Conservation (phyloP, 2,797 vertebrate species). For the Nyctibius grandis region DNA sequence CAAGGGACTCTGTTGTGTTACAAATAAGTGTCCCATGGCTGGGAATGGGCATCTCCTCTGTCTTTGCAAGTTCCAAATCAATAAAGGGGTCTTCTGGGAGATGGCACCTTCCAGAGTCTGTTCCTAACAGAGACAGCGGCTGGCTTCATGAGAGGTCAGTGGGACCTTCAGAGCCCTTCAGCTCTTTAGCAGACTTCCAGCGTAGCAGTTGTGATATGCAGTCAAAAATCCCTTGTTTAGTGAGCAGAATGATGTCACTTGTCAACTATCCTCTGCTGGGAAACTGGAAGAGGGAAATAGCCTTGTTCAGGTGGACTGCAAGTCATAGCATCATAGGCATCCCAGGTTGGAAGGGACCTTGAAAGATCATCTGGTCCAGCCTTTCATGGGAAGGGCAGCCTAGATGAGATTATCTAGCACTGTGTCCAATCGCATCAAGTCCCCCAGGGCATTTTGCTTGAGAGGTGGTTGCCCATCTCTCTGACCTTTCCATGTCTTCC, state of each 20-base stretch:
- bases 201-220: background rate
- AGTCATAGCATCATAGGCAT: background rate
- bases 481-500: background rate
- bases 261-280: background rate
- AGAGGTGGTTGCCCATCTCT: background rate
- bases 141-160: background rate
- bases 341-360: background rate
- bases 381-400: background rate
- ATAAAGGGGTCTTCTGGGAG: background rate
- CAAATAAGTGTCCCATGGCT: background rate
- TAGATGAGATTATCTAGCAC: too few species aligned
- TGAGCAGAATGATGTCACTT: background rate
- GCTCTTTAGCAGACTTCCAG: background rate
- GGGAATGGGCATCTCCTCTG: background rate
- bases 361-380: accelerated
- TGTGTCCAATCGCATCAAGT: background rate
- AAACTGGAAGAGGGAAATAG: background rate
- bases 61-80: background rate
- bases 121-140: background rate
- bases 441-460: background rate
- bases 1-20: background rate
- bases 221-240: background rate
- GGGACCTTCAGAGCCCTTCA: background rate
- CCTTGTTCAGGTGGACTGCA: background rate
- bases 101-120: background rate